Base-by-base conservation (phyloP, 2,888 invertebrate genomes). In the Sepiola atlantica region DNA sequence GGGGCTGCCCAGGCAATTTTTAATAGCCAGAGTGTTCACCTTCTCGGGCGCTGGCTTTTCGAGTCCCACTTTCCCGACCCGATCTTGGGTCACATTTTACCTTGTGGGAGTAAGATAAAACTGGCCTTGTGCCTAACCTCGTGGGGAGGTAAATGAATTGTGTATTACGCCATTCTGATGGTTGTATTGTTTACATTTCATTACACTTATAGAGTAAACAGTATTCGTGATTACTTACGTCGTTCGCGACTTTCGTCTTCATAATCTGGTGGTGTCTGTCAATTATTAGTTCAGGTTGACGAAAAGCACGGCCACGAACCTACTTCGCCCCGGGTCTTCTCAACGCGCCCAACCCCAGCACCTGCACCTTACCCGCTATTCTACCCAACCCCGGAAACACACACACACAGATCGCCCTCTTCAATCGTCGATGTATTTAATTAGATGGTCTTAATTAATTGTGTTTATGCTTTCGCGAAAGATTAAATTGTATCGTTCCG, bases 391-490 rank as follows among this genome's bases (percentile, higher is more conserved):
- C 77, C 1, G 28, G 45, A 2, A 45, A 4, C 24, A 21, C 10
- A 21, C 61, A 24, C 24, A n/a, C 28, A 10, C 21, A n/a, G n/a
- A n/a, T 12, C 77, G n/a, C n/a, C 77, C 45, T 16, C 12, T n/a
- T n/a, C n/a, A n/a, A 45, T 45, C 77, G 12, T 14, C 77, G 16
- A 16, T n/a, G 77, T 77, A 14, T 4, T 77, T 77, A 77, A 77
- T 77, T 77, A 77, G 77, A 14, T 77, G 77, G n/a, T n/a, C 77
- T 77, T 77, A 77, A 77, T 77, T 77, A 77, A 77, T 77, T 77
- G 77, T 77, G 77, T 77, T 77, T 77, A 12, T n/a, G 77, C 32
- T 77, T 77, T 77, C 12, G n/a, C 77, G 32, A 77, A 77, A 77
- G n/a, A 77, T 77, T n/a, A 32, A 77, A 77, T n/a, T 77, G 32